These are phyloP conservation scores for Apostichopus leukothele DNA, from an alignment of 53 echinoderm and acorn worm species.

Conservation along the genomic window DNA sequence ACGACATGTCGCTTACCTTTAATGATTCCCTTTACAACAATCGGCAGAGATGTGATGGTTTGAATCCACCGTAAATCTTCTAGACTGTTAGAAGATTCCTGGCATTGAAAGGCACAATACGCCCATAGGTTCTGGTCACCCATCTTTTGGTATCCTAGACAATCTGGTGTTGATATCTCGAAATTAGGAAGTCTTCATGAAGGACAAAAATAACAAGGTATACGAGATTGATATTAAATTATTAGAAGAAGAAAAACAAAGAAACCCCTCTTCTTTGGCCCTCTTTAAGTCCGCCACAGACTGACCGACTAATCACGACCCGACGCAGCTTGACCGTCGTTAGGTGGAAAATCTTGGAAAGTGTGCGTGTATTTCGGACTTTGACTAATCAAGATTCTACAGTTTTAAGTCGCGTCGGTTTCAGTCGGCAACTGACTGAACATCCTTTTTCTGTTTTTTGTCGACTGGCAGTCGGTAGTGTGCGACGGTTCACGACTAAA, in stretches of 20 bases:
- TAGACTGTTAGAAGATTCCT: slow-evolving; percentile 27
- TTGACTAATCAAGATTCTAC: no score
- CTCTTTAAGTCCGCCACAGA: background rate
- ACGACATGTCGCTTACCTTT: no score
- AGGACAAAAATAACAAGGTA: background rate
- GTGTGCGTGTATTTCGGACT: no score
- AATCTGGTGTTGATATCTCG: slow-evolving; percentile 36
- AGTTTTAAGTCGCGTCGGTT: no score
- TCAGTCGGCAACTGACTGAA: no score
- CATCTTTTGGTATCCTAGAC: slow-evolving; percentile 24
- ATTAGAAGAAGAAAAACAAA: background rate
- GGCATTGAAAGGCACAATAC: slow-evolving; percentile 32
- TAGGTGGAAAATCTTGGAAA: no score
- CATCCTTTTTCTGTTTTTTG: no score
- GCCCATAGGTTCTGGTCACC: slow-evolving; percentile 47
- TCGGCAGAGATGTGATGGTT: slow-evolving; percentile 19
- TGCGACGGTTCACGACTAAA: no score
- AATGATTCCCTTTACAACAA: slow-evolving; percentile 19
- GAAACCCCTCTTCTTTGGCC: background rate
- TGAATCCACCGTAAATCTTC: slow-evolving; percentile 33
- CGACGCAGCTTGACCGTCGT: no score
- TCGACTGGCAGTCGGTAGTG: no score
- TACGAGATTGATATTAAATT: background rate
- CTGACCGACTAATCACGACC: no score
- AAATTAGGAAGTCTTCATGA: slow-evolving; percentile 32